Percentiles rank a stretch among this genome's conserved stretches.
Evolutionary conservation across 2,113 vertebrate species (phyloP).

Genomic region (Australoheros scitulus): DNA sequence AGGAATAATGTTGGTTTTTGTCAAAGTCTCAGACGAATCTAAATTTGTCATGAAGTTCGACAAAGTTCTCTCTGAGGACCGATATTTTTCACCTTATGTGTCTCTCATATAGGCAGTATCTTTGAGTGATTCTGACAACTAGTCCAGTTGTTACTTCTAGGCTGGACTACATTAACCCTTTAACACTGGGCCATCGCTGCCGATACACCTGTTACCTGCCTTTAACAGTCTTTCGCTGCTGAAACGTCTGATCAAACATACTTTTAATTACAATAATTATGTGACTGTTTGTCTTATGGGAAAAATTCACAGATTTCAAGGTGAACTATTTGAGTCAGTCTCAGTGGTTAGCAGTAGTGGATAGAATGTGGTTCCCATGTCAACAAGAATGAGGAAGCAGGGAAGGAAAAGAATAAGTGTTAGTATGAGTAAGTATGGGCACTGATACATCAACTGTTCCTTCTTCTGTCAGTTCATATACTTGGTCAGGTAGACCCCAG

Average conservation of each 20-base stretch:
- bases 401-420: slow-evolving; percentile 20
- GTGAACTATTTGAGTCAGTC: slow-evolving; percentile 52
- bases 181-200: not conserved
- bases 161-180: not conserved
- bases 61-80: not conserved
- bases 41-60: not conserved
- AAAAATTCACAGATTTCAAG: not conserved
- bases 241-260: no score
- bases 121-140: not conserved
- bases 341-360: slow-evolving; percentile 26
- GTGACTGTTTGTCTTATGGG: no score
- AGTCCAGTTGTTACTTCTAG: not conserved
- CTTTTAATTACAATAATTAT: no score
- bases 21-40: not conserved
- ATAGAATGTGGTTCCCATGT: slow-evolving; percentile 13
- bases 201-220: no score
- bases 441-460: slow-evolving; percentile 56
- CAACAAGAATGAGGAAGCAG: slow-evolving; percentile 29
- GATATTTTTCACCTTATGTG: not conserved
- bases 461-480: slow-evolving; percentile 40
- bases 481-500: slow-evolving; percentile 38
- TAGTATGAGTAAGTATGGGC: slow-evolving; percentile 19
- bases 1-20: not conserved
- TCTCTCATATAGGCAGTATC: not conserved
- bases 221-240: no score